Percentiles rank a stretch among this genome's conserved stretches.
Conservation (phyloP, 2,797 vertebrate genomes). For the Urophycis tenuis region DNA sequence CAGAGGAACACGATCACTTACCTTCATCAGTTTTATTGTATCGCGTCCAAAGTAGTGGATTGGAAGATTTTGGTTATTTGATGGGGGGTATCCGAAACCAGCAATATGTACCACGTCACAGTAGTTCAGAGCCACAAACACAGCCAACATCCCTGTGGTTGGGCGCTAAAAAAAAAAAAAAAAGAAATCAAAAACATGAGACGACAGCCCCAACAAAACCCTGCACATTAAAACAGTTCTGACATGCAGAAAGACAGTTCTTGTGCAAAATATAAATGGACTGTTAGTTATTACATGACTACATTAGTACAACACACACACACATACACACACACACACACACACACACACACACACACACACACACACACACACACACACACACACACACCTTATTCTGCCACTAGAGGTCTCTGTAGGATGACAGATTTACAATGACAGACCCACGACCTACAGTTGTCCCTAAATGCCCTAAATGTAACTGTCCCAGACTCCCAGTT, state of each 20-base stretch:
- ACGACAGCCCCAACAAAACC: neutral
- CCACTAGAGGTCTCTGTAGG: constrained; percentile 1
- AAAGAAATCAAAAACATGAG: no score
- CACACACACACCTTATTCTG: neutral
- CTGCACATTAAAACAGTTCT: constrained; percentile 24
- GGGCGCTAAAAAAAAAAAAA: constrained; percentile 68
- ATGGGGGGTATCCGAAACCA: constrained; percentile 86
- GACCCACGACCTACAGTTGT: neutral
- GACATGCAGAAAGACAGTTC: neutral
- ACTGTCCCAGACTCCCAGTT: no score
- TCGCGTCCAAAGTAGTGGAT: constrained; percentile 88
- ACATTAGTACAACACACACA: neutral
- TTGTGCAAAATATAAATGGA: neutral
- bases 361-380: neutral
- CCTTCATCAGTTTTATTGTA: constrained; percentile 86
- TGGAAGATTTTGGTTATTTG: constrained; percentile 69
- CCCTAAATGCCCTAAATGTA: no score
- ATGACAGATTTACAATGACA: neutral
- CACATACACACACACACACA: no score
- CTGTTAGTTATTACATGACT: neutral
- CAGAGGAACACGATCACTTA: constrained; percentile 47
- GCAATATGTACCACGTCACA: constrained; percentile 87
- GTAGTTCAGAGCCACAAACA: constrained; percentile 89
- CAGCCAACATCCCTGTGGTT: constrained; percentile 84
- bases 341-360: neutral